Evolutionary conservation across 2,797 vertebrate genomes (phyloP), one percentile per base, ranked within the genome.

Genomic region (Hapalemur alaotrensis): DNA sequence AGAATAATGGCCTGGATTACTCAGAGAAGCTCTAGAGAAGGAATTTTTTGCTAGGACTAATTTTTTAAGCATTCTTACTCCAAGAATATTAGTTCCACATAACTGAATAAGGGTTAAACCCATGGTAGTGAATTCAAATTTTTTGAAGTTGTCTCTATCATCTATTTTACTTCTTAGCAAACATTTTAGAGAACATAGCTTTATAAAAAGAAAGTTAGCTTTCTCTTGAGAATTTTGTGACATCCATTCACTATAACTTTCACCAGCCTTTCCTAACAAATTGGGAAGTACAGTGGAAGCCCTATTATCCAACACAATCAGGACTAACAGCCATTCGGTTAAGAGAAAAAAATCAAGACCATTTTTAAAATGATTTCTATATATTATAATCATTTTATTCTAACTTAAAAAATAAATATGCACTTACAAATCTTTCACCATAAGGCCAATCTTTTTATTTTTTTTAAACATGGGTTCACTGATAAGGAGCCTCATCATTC

Each of bases 1-100:
- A 95, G 14, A 92, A 96, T 63, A 97, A 90, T 92, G 95, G 81
- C 93, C 97, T 98, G 94, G 88, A 97, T 97, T 96, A 95, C 82
- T 93, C 30, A 95, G 93, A 95, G 50, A 65, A 70, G 50, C 30
- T 89, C 52, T 93, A 32, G 87, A 95, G 70, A 97, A 25, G 23
- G n/a, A 95, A 78, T 52, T 91, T 72, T 95, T 89, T 25, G 80
- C 28, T 46, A 57, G 18, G 15, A 57, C 67, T 63, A 30, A 81
- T 89, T 96, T 88, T 82, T 89, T 43, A 93, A 96, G 30, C 76
- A 80, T 17, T 95, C 73, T 83, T 89, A 70, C 43, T 83, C 65
- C 61, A 81, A 81, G 35, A 67, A 63, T 25, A 35, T 61, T 90
- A 94, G 38, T 88, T 95, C 32, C 12, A 80, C 28, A 67, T 67